Evolutionary conservation across 2,888 invertebrate genomes (phyloP).

Genomic region (Polymixis flavicincta): DNA sequence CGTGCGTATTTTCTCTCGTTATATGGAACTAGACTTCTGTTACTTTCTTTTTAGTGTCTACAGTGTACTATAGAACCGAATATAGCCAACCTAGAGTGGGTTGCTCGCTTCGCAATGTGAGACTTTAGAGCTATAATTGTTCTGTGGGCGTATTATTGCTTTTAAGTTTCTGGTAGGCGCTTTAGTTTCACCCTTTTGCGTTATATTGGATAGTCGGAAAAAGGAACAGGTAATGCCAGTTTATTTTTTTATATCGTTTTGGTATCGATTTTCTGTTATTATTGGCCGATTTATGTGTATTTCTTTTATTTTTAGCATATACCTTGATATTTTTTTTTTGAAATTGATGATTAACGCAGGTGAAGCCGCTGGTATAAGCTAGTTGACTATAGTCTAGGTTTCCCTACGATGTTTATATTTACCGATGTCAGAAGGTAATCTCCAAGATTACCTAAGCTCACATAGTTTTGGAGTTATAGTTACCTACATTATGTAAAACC

Average conservation of each 20-base stretch:
- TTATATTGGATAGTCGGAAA: conserved; percentile 4
- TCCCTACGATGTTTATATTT: background rate
- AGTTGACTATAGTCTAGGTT: too few relatives aligned
- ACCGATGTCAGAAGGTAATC: background rate
- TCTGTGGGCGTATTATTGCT: conserved; percentile 53
- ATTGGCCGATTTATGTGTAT: background rate
- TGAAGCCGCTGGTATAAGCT: too few relatives aligned
- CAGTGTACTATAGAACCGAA: conserved; percentile 17
- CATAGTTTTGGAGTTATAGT: background rate
- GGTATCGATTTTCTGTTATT: background rate
- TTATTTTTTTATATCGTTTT: background rate
- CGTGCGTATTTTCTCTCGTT: background rate
- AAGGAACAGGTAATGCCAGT: background rate
- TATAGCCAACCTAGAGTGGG: conserved; percentile 36
- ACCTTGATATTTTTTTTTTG: too few relatives aligned
- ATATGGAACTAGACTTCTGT: conserved; percentile 10
- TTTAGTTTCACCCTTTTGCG: background rate
- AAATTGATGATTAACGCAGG: too few relatives aligned
- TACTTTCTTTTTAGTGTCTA: background rate
- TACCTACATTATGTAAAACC: background rate
- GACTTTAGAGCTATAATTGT: conserved; percentile 40
- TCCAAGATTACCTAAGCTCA: background rate
- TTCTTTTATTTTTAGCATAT: too few relatives aligned
- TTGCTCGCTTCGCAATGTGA: conserved; percentile 36
- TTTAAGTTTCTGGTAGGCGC: conserved; percentile 49